Evolutionary conservation across 2,113 vertebrate genomes (phyloP), one percentile per base, ranked within the genome.

Genomic region (Microtus richardsoni): DNA sequence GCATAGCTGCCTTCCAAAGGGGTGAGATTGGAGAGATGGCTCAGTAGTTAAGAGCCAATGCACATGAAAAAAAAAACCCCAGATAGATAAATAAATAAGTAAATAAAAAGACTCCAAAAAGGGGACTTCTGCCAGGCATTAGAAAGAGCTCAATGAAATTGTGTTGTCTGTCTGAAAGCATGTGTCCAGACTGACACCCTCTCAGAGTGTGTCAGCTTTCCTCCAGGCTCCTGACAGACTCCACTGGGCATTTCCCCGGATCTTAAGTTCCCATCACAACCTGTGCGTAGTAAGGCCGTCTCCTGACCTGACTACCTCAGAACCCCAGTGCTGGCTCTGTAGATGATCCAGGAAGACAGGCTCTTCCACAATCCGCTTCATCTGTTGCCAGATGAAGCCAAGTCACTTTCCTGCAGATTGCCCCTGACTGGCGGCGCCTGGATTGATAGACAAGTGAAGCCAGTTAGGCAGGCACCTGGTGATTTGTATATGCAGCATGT

Each of bases 1-100:
- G 98, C 98, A 98, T 98, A 98, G 98, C 98, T 98, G 98, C 98
- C 98, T 99, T 99, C 98, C 97, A 97, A 98, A 6, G 33, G 33
- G 26, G 36, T n/a, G 68, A 3, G 16, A 9, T 1, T n/a, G 17
- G 68, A 71, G 68, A n/a, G 33, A 21, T 71, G 68, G 68, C 33
- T 36, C 68, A 70, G 68, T n/a, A 36, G 68, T 71, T 71, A 71
- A n/a, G 36, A 71, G 17, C 0, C 33, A n/a, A n/a, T 71, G 68
- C 68, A 71, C 36, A 19, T 71, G 19, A 58, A 21, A 7, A 58
- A 58, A 58, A 58, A 58, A 54, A 49, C 10, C 14, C 58, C 58
- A 58, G 58, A 58, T 58, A 58, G 58, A 58, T 58, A 58, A 21
- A n/a, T n/a, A n/a, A n/a, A 71, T 58, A 58, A 58, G 17, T 58